Conservation (phyloP, 2,113 vertebrate species). For the Sylvia atricapilla region DNA sequence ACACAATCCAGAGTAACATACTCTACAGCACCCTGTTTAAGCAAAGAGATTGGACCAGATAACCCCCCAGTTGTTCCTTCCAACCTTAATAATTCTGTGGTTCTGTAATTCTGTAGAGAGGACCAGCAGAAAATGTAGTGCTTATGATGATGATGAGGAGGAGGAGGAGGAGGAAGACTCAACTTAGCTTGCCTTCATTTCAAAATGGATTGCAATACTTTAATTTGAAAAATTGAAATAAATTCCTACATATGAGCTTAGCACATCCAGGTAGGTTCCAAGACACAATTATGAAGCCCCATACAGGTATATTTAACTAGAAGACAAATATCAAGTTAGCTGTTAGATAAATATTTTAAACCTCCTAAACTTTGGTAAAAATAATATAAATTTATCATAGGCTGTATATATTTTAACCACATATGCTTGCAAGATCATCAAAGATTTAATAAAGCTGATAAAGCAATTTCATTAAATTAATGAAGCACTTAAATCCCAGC, state of each 20-base stretch:
- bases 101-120: background rate
- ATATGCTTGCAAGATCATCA: background rate
- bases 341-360: background rate
- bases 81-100: background rate
- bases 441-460: constrained; percentile 12
- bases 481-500: background rate
- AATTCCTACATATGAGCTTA: background rate
- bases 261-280: background rate
- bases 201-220: background rate
- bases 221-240: background rate
- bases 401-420: background rate
- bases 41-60: background rate
- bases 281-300: background rate
- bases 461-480: background rate
- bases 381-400: background rate
- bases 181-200: background rate
- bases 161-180: background rate
- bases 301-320: background rate
- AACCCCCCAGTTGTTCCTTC: background rate
- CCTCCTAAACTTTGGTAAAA: background rate
- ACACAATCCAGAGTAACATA: background rate
- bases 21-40: background rate
- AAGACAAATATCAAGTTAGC: background rate
- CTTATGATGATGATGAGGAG: background rate
- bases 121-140: background rate